Percentiles rank a stretch among this genome's conserved stretches.
phyloP scores from a whole-genome alignment of 35 echinoderm and acorn worm species.

The Diadema setosum region DNA sequence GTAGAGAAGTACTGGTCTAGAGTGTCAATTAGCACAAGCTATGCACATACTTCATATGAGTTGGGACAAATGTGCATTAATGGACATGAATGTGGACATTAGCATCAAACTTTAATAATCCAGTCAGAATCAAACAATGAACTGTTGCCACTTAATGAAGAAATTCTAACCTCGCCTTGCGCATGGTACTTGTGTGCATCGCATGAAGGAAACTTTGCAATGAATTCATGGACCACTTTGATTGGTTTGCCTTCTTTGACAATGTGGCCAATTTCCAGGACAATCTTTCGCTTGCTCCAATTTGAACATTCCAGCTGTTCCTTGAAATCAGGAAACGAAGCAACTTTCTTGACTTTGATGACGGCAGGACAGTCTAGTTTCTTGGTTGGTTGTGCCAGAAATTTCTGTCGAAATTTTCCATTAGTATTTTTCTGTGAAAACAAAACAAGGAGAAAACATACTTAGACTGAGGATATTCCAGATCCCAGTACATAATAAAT shows the following conservation, averaged over 20 bases:
- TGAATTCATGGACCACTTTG: not conserved
- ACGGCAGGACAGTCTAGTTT: constrained; percentile 48
- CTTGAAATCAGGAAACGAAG: constrained; percentile 27
- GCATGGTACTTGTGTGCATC: not conserved
- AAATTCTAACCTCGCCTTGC: not conserved
- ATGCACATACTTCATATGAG: too few relatives aligned
- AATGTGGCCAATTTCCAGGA: not conserved
- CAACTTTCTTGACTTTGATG: constrained; percentile 48
- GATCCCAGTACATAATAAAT: not conserved
- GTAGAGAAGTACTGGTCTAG: too few relatives aligned
- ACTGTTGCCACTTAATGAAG: too few relatives aligned
- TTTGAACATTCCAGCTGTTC: not conserved
- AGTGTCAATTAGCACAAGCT: too few relatives aligned
- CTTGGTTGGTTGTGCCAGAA: constrained; percentile 28
- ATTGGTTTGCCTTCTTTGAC: not conserved
- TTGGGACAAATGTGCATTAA: too few relatives aligned
- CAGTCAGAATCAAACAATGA: too few relatives aligned
- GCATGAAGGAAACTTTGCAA: not conserved
- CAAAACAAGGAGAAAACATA: not conserved
- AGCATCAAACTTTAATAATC: too few relatives aligned
- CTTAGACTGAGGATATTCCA: not conserved
- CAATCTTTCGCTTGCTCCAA: not conserved
- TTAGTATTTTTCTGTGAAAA: not conserved
- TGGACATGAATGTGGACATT: too few relatives aligned
- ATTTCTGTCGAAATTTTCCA: not conserved